phyloP scores from a whole-genome alignment of 2,797 vertebrate genomes.

The Dromococcyx pavoninus region DNA sequence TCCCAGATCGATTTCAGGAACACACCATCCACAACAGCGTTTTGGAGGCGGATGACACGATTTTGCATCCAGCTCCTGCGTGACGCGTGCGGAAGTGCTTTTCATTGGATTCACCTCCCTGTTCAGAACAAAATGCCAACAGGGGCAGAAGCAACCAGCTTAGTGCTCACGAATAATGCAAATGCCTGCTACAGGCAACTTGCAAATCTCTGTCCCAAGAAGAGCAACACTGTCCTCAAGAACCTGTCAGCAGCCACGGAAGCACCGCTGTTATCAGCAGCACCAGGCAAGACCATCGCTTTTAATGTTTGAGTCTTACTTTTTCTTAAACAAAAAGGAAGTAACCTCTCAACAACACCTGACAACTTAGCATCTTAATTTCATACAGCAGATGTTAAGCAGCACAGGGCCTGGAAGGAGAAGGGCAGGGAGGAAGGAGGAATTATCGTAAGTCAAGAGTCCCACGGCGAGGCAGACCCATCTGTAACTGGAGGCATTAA shows the following conservation, averaged over 20 bases:
- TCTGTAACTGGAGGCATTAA: background rate
- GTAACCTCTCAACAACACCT: background rate
- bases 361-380: background rate
- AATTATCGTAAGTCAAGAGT: background rate
- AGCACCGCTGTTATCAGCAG: background rate
- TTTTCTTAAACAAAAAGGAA: background rate
- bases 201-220: background rate
- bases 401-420: background rate
- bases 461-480: background rate
- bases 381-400: background rate
- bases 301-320: background rate
- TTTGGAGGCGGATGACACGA: background rate
- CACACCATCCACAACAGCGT: rapidly evolving
- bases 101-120: background rate
- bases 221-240: background rate
- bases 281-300: background rate
- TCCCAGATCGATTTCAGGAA: background rate
- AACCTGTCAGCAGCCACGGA: background rate
- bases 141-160: background rate
- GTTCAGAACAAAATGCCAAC: background rate
- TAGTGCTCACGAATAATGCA: rapidly evolving
- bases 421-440: background rate
- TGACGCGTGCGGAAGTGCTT: background rate
- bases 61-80: background rate
- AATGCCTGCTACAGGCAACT: background rate